Conservation (phyloP, 2,888 invertebrate genomes). For the Trachelus iudaicus region DNA sequence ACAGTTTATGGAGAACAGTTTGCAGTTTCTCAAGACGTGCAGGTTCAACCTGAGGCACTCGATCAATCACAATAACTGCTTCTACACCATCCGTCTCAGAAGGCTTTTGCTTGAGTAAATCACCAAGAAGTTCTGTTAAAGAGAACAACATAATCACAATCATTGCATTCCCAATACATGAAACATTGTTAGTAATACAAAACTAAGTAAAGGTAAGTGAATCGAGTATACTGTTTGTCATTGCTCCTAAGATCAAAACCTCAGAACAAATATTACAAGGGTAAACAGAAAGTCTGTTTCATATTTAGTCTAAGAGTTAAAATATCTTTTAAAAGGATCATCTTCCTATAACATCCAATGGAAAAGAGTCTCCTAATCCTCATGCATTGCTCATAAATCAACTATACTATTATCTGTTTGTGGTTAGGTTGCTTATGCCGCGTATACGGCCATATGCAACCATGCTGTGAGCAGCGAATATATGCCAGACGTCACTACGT, state of each 20-base stretch:
- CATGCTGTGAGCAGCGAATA: slow-evolving; percentile 34
- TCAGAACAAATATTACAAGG: background rate
- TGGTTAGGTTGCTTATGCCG: slow-evolving; percentile 40
- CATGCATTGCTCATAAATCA: background rate
- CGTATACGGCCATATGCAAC: slow-evolving; percentile 33
- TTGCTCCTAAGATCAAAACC: background rate
- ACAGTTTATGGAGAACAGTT: slow-evolving; percentile 90
- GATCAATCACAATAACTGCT: slow-evolving; percentile 95
- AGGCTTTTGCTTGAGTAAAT: slow-evolving; percentile 88
- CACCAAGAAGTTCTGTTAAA: slow-evolving; percentile 86
- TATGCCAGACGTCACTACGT: slow-evolving; percentile 17
- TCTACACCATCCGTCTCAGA: slow-evolving; percentile 96
- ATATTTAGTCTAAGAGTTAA: background rate
- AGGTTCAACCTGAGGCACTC: slow-evolving; percentile 93
- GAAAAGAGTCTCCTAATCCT: background rate
- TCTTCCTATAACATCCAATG: background rate
- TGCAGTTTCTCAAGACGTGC: slow-evolving; percentile 93
- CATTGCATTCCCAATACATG: background rate
- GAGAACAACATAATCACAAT: slow-evolving; percentile 9
- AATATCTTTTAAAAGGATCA: background rate
- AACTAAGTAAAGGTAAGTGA: background rate
- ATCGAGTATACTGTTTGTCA: background rate
- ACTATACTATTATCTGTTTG: background rate
- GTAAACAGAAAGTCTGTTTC: background rate
- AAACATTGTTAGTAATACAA: background rate